phyloP scores from a whole-genome alignment of 2,888 invertebrate genomes.

The Mechanitis messenoides region DNA sequence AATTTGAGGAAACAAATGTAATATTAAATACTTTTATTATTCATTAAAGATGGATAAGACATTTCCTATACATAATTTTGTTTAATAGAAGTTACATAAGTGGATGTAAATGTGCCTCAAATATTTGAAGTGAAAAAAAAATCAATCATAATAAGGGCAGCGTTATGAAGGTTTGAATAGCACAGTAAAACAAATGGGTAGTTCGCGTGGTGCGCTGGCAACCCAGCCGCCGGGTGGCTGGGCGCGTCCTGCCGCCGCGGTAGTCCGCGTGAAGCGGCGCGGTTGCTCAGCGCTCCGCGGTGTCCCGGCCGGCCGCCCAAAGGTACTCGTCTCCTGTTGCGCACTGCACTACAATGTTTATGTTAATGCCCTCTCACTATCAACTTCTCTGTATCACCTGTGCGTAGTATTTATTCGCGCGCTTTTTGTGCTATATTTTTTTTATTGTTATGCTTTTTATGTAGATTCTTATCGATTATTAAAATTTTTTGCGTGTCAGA shows the following conservation, averaged over 20 bases:
- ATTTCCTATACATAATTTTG: neutral
- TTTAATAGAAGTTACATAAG: neutral
- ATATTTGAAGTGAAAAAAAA: constrained; percentile 9
- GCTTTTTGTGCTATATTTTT: constrained; percentile 28
- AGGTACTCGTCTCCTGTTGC: constrained; percentile 67
- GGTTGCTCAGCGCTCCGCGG: constrained; percentile 46
- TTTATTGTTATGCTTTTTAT: neutral
- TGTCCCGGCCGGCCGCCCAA: constrained; percentile 56
- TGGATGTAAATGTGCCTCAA: no score
- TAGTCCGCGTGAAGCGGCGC: constrained; percentile 68
- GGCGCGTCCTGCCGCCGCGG: constrained; percentile 43
- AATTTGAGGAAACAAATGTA: neutral
- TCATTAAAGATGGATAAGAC: neutral
- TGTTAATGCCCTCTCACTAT: constrained; percentile 38
- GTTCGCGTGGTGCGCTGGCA: constrained; percentile 34
- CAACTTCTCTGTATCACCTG: constrained; percentile 33
- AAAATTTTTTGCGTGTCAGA: neutral
- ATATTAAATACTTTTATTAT: neutral
- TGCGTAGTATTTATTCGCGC: constrained; percentile 34
- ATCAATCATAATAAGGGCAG: constrained; percentile 9
- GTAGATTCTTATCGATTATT: neutral
- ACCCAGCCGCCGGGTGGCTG: constrained; percentile 35
- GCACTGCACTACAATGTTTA: constrained; percentile 67
- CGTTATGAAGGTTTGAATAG: constrained; percentile 1
- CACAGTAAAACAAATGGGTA: constrained; percentile 13